Evolutionary conservation across 1,140 invertebrate species (phyloP), one percentile per base, ranked within the genome.

Genomic region (Elymnias hypermnestra): DNA sequence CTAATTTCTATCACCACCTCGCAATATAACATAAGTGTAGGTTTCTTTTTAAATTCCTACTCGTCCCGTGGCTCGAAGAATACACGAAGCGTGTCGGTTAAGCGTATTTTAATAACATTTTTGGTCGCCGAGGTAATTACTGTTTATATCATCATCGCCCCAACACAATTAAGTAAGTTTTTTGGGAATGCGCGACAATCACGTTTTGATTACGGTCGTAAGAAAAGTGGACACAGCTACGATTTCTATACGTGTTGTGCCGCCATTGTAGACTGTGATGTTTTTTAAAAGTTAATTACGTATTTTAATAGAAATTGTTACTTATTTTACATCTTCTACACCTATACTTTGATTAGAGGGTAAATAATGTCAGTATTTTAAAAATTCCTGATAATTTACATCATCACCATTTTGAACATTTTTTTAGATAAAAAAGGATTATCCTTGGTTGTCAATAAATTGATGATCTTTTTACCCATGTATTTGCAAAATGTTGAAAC

Each of bases 81-180:
- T 26, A 62, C 60, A 41, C 63, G 39, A 53, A 70, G 57, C 63
- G 70, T 62, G 61, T 63, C 63, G 55, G 70, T 71, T 83, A 83
- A 85, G 71, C 66, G 70, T 53, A 75, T 81, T 85, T 84, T 85
- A 83, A 85, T 83, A 85, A 82, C 76, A 69, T 74, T 81, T 81
- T 65, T 38, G 64, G 57, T 65, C 55, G 63, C 63, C 36, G 60
- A 74, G 57, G 66, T 81, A 85, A 83, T 85, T 83, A 78, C 68
- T 77, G 68, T 78, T 76, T 74, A 75, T 77, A 70, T 73, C 72
- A 76, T 82, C 76, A 77, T 76, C 63, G 62, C 52, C 58, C 58
- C 60, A 58, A 56, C 69, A 79, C 72, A 79, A 81, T 83, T 84
- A 84, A 84, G 63, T 74, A 53, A 54, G 56, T 74, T 81, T 82